Base-by-base conservation (phyloP, 2,888 invertebrate genomes). In the Himalopsyche kuldschensis region DNA sequence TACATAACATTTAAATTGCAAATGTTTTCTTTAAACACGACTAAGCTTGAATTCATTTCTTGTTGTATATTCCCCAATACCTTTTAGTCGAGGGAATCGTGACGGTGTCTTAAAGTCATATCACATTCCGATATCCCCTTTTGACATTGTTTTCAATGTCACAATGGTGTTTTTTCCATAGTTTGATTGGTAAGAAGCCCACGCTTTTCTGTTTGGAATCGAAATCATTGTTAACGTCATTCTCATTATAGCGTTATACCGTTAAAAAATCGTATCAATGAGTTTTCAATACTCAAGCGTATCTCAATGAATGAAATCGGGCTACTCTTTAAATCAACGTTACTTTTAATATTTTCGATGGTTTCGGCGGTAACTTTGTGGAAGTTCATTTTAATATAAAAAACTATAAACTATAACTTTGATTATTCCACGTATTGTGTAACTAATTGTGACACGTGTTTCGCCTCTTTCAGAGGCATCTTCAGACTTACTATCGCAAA, bases 1-100 rank as follows among this genome's bases (percentile, higher is more conserved):
- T 84, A 63, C 84, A 79, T 82, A 82, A 46, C 75, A 85, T 85
- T 85, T 85, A 84, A 84, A 84, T 85, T 85, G 85, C 84, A 85
- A 84, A 85, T 84, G 81, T 69, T 82, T 55, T 48, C 69, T 78
- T 79, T 30, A 82, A 80, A 46, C 84, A 84, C 84, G 78, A 82
- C 75, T 48, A 46, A 35, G 69, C 82, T 82, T 80, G 78, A 82
- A 83, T 84, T 85, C 80, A 82, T 83, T 84, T 83, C 85, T 83
- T 75, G 77, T 20, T 55, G 55, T 55, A 20, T n/a, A 41, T 24
- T 55, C 17, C 31, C 31, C n/a, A 8, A 75, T 32, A 75, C 75
- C 75, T 75, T 27, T 31, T 30, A 11, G 24, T 79, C 35, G 17
- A 27, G 17, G 30, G 20, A 75, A 24, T 77, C 55, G 55, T 55